phyloP scores from a whole-genome alignment of 2,113 vertebrate species.

The Anguilla japonica region DNA sequence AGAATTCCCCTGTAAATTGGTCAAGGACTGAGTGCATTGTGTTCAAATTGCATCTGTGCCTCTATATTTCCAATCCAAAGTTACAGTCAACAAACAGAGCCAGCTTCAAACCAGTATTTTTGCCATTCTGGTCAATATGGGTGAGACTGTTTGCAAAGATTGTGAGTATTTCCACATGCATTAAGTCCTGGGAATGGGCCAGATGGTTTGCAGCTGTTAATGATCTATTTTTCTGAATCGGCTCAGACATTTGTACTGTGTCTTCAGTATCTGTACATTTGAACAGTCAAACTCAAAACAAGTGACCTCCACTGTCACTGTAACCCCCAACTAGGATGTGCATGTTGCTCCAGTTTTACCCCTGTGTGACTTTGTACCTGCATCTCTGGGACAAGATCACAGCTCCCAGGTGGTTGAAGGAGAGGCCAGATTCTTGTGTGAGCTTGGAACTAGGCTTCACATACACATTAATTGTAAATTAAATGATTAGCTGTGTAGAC shows the following conservation, averaged over 20 bases:
- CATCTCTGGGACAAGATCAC: neutral
- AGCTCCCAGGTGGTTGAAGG: neutral
- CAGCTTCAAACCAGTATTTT: neutral
- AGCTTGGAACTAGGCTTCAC: neutral
- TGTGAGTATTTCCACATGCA: neutral
- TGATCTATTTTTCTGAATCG: neutral
- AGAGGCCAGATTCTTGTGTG: neutral
- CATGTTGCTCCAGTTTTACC: neutral
- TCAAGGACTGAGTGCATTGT: neutral
- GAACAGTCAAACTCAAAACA: neutral
- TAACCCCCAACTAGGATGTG: neutral
- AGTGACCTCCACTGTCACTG: neutral
- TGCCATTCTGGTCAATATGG: neutral
- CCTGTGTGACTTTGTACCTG: neutral
- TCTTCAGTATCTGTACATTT: neutral
- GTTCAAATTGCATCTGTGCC: neutral
- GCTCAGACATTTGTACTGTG: neutral
- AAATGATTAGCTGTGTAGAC: too few relatives aligned
- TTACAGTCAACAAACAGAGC: neutral
- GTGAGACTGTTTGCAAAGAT: neutral
- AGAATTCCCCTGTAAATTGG: neutral
- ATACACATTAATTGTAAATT: neutral
- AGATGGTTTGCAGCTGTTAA: neutral
- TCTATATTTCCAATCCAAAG: neutral
- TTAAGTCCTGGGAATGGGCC: neutral